Evolutionary conservation across 2,888 invertebrate species (phyloP), one percentile per base, ranked within the genome.

Genomic region (Noctua fimbriata): DNA sequence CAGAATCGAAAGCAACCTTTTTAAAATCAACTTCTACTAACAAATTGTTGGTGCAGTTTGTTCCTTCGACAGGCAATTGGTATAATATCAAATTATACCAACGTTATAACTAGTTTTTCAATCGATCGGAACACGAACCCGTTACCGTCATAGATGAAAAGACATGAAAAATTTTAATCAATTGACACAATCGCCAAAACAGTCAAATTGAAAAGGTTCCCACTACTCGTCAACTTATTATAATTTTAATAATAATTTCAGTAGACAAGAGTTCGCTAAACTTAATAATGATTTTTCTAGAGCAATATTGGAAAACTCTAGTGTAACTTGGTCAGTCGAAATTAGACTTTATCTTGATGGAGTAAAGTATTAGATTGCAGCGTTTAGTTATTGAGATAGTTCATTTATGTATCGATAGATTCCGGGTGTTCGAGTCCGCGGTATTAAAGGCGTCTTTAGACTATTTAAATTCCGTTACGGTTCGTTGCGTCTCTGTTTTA

Each of bases 401-500:
- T 89, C 90, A 89, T 93, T 92, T 89, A 79, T 80, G 84, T 87
- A 87, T 89, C 83, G 91, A 88, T 85, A 89, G 90, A 92, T 91
- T 92, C 92, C 92, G 89, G 90, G 91, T 93, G 93, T 90, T 92
- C 91, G 89, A 89, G 90, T 91, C 89, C 91, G 91, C 90, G 92
- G 90, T 92, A 91, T 92, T 93, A 94, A 94, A 96, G 93, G 94
- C 94, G 94, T 94, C 95, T 95, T 93, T 93, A 95, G 96, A 96
- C 97, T 96, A 97, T 96, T 96, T 96, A 96, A 96, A 97, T 97
- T 97, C 97, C 96, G 86, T 94, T 96, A 90, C 95, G 96, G 97
- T 96, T 97, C 97, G 97, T 97, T 97, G 97, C 97, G 93, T 94
- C 92, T 93, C 94, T 97, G 96, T 95, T 97, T 97, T 96, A 97